These are phyloP conservation scores for Drosophila aldrichi DNA, from an alignment of 2,888 invertebrate species.

Conservation along the genomic window DNA sequence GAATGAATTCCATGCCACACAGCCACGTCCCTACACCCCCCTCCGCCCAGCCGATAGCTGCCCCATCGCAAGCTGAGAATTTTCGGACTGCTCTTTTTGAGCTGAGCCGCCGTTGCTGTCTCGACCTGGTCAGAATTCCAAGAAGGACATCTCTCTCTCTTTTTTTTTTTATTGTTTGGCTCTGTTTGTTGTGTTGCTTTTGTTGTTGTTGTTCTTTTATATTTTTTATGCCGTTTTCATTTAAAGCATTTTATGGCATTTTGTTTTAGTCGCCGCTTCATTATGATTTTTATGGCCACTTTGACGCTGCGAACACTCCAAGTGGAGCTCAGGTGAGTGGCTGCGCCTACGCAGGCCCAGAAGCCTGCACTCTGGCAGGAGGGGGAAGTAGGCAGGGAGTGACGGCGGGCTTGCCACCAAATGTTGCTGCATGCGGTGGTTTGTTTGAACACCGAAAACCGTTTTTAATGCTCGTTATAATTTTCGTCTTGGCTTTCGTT, in stretches of 20 bases:
- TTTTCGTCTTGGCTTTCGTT: conserved; percentile 39
- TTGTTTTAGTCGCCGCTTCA: conserved; percentile 79
- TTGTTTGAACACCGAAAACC: conserved; percentile 70
- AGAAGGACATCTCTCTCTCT: conserved; percentile 66
- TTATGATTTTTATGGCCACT: conserved; percentile 80
- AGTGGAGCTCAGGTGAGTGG: conserved; percentile 47
- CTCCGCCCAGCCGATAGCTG: not conserved
- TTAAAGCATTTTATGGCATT: conserved; percentile 78
- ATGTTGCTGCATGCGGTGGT: conserved; percentile 49
- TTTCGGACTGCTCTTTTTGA: conserved; percentile 49
- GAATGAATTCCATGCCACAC: conserved; percentile 67
- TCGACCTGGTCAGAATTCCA: conserved; percentile 67
- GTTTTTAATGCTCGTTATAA: conserved; percentile 76
- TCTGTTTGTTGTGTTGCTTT: not conserved
- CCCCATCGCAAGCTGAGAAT: conserved; percentile 33
- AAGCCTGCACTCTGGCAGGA: conserved; percentile 5
- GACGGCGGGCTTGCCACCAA: conserved; percentile 21
- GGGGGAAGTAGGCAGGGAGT: not conserved
- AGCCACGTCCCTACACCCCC: not conserved
- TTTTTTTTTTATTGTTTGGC: conserved; percentile 26
- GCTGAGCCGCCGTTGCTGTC: conserved; percentile 41
- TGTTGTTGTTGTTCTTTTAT: conserved; percentile 30
- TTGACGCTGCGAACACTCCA: conserved; percentile 47
- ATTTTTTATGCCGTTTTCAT: conserved; percentile 70
- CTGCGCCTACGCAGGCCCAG: conserved; percentile 49